Base-by-base conservation (phyloP, 2,797 vertebrate genomes). In the Enteromius paludinosus region DNA sequence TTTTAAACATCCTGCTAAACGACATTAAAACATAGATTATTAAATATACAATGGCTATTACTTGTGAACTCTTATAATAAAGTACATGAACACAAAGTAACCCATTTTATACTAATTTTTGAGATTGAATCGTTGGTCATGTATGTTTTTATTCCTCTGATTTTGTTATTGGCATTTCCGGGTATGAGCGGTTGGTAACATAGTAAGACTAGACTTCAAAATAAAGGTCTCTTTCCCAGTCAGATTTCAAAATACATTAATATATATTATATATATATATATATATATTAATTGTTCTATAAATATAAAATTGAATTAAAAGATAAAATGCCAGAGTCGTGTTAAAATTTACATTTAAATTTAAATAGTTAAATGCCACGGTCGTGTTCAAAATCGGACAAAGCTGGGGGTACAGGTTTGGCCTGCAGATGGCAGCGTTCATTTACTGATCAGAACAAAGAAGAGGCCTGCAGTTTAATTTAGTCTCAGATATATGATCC, bases 1-100 rank as follows among this genome's bases (percentile, higher is more conserved):
- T 92, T 74, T 88, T 87, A 28, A 87, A 86, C 85, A 89, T 84
- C 15, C 18, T 41, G 25, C 0, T 11, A 10, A 11, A 25, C 14
- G 15, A 12, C 38, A 41, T 8, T 18, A 0, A 14, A 15, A 5
- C 49, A 56, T 33, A 65, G 9, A 4, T 18, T 69, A 4, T 35
- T 56, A 25, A 68, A 28, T 56, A 68, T 12, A 35, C 3, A 20
- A 52, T 4, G 17, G 15, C 17, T 41, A 10, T 38, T 49, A 12
- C 6, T 11, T 28, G 1, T 41, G 12, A 9, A 10, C 5, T 65
- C 61, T 33, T 23, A 18, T 20, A 28, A 41, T 28, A 0, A 68
- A 30, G 45, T 0, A 30, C n/a, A 65, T 10, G 7, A 9, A 33
- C 33, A 41, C 6, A 30, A 18, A 4, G 56, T 20, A 20, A 47